These are phyloP conservation scores for Corythaeola cristata DNA, from an alignment of 2,113 vertebrate genomes.

Conservation along the genomic window DNA sequence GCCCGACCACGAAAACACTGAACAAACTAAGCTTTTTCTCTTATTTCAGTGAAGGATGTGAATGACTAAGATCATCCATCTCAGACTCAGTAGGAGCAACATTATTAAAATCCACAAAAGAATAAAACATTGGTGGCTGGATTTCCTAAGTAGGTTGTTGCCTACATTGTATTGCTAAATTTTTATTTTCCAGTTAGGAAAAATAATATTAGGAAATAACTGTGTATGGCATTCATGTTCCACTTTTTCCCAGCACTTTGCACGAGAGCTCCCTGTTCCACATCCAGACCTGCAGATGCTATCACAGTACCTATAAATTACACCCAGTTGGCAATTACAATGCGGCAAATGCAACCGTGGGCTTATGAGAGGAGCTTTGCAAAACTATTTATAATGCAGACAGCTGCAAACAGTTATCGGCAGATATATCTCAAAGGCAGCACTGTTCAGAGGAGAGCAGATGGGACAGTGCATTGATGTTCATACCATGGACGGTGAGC, in stretches of 20 bases:
- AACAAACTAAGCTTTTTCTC: neutral
- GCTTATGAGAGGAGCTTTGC: neutral
- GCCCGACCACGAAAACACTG: neutral
- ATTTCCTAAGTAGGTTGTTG: neutral
- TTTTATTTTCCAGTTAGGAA: neutral
- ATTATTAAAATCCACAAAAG: neutral
- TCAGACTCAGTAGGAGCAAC: neutral
- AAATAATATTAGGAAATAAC: neutral
- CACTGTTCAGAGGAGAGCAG: neutral
- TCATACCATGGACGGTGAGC: neutral
- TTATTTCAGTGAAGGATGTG: neutral
- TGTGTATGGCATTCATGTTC: neutral
- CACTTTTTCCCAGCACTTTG: neutral
- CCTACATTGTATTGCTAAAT: neutral
- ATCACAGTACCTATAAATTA: neutral
- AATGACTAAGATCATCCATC: neutral
- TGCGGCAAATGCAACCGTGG: neutral
- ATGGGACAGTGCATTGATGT: accelerated
- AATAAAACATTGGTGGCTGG: neutral
- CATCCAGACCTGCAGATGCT: neutral
- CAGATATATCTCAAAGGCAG: neutral
- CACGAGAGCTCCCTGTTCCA: neutral
- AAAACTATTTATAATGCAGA: neutral
- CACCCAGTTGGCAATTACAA: neutral
- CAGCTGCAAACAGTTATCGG: neutral